Evolutionary conservation across 2,113 vertebrate genomes (phyloP).

Genomic region (Pleuronectes platessa): DNA sequence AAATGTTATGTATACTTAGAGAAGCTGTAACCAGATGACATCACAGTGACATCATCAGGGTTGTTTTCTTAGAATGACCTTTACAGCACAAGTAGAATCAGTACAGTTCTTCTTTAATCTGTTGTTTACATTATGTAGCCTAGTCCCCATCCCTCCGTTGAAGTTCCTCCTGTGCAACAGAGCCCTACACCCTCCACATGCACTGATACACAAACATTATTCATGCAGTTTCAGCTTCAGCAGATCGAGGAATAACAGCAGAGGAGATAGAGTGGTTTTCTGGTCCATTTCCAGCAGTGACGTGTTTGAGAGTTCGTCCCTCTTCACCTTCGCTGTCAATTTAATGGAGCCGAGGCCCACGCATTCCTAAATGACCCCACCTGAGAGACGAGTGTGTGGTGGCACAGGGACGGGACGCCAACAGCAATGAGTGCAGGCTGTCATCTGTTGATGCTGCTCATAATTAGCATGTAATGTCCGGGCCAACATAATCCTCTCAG

Average conservation of each 20-base stretch:
- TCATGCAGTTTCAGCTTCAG: conserved; percentile 51
- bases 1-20: too few species aligned
- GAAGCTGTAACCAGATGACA: too few species aligned
- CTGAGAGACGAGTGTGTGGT: conserved; percentile 45
- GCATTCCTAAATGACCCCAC: conserved; percentile 43
- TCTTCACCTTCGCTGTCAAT: conserved; percentile 69
- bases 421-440: conserved; percentile 40
- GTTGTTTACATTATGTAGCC: background rate
- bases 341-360: conserved; percentile 39
- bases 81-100: background rate
- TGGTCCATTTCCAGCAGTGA: conserved; percentile 65
- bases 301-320: conserved; percentile 44
- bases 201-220: conserved; percentile 54
- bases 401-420: conserved; percentile 33
- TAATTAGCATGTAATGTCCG: conserved; percentile 57
- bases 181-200: conserved; percentile 14
- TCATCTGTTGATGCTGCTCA: conserved; percentile 43
- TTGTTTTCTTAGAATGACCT: too few species aligned
- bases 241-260: conserved; percentile 56
- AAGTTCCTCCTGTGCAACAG: conserved; percentile 23
- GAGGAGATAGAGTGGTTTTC: conserved; percentile 68
- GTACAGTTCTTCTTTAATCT: background rate
- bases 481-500: conserved; percentile 16
- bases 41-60: too few species aligned
- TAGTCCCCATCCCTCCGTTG: background rate